phyloP scores from a whole-genome alignment of 1,140 invertebrate genomes.

The Triops longicaudatus region DNA sequence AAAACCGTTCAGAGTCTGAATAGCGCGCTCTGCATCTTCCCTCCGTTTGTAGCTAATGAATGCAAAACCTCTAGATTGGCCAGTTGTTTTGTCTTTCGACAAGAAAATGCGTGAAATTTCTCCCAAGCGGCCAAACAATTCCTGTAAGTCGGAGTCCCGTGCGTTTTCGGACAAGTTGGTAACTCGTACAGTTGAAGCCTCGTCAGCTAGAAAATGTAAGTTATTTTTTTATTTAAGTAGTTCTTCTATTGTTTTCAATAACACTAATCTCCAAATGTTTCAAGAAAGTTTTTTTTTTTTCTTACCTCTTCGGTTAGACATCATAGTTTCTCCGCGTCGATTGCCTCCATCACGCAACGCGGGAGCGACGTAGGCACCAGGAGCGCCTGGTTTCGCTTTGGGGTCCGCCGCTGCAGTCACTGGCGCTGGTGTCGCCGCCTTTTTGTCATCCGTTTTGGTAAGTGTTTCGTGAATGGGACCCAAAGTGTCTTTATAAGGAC shows the following conservation, averaged over 20 bases:
- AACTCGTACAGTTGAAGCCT: conserved; percentile 70
- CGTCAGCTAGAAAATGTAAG: conserved; percentile 18
- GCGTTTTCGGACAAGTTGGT: conserved; percentile 96
- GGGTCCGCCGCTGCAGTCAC: conserved; percentile 32
- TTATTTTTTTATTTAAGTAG: too few relatives aligned
- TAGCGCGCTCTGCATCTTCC: conserved; percentile 84
- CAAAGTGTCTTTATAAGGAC: conserved; percentile 87
- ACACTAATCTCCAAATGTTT: neutral
- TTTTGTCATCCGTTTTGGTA: conserved; percentile 41
- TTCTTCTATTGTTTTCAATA: too few relatives aligned
- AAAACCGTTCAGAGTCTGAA: conserved; percentile 80
- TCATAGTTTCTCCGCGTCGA: conserved; percentile 63
- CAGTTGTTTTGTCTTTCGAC: conserved; percentile 46
- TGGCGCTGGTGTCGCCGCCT: conserved; percentile 25
- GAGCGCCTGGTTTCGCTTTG: conserved; percentile 32
- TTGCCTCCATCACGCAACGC: conserved; percentile 70
- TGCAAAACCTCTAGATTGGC: conserved; percentile 85
- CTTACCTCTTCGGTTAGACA: conserved; percentile 48
- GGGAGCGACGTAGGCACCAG: conserved; percentile 63
- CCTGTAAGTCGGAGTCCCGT: conserved; percentile 87
- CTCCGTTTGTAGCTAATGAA: conserved; percentile 90
- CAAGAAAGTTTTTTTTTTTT: too few relatives aligned
- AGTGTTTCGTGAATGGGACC: conserved; percentile 43
- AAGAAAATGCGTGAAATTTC: conserved; percentile 72
- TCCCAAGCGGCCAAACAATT: conserved; percentile 87